phyloP scores from a whole-genome alignment of 2,888 invertebrate genomes.

The Corythucha ciliata region DNA sequence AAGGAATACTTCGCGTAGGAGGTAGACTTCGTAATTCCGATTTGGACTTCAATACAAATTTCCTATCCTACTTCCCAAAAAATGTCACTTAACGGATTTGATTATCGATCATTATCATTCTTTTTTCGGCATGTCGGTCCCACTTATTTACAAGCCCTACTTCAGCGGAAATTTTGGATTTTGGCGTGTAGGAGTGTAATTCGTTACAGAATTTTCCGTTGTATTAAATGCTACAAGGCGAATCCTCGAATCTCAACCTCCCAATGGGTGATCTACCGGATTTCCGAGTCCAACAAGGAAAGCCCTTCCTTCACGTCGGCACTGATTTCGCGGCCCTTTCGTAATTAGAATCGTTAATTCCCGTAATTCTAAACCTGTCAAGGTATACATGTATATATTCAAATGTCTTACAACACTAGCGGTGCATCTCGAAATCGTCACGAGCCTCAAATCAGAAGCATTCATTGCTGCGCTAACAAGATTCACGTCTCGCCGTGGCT shows the following conservation, averaged over 20 bases:
- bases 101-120: slow-evolving; percentile 24
- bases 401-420: slow-evolving; percentile 36
- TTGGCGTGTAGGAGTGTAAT: too few relatives aligned
- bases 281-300: slow-evolving; percentile 22
- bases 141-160: background rate
- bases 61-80: slow-evolving; percentile 24
- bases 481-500: slow-evolving; percentile 35
- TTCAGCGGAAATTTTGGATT: slow-evolving; percentile 19
- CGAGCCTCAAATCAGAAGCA: slow-evolving; percentile 35
- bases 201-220: slow-evolving; percentile 6
- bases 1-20: slow-evolving; percentile 26
- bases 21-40: slow-evolving; percentile 22
- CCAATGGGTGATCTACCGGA: slow-evolving; percentile 32
- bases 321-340: slow-evolving; percentile 33
- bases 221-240: slow-evolving; percentile 8
- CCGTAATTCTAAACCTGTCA: slow-evolving; percentile 17
- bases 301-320: slow-evolving; percentile 29
- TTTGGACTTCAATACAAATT: too few relatives aligned
- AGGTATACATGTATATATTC: slow-evolving; percentile 32
- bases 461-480: slow-evolving; percentile 36
- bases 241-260: slow-evolving; percentile 16
- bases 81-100: slow-evolving; percentile 18
- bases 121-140: slow-evolving; percentile 14
- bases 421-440: slow-evolving; percentile 37
- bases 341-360: background rate